Percentiles rank a stretch among this genome's conserved stretches.
Evolutionary conservation across 2,113 vertebrate genomes (phyloP).

Genomic region (Erythrocebus patas): DNA sequence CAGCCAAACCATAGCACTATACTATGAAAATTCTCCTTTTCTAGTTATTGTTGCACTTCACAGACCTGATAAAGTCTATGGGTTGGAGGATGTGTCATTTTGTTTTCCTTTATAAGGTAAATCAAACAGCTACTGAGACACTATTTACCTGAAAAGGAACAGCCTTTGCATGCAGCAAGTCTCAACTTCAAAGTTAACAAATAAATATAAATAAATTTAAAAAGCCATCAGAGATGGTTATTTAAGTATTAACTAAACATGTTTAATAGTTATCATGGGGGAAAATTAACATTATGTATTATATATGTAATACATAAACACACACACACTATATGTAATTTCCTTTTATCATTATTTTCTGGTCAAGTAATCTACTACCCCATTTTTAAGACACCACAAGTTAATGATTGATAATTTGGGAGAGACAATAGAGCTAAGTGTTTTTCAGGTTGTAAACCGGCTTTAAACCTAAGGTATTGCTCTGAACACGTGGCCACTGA

Average conservation of each 20-base stretch:
- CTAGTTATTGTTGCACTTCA: neutral
- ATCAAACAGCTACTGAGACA: neutral
- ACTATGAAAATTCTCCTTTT: neutral
- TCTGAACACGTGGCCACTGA: constrained; percentile 50
- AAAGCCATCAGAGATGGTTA: neutral
- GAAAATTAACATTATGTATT: neutral
- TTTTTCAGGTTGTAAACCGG: constrained; percentile 45
- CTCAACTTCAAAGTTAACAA: neutral
- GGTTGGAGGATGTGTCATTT: neutral
- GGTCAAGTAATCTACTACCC: neutral
- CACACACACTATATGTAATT: neutral
- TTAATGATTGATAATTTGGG: neutral
- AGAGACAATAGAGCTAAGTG: neutral
- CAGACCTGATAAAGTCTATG: neutral
- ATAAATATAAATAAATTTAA: neutral
- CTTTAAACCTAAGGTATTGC: constrained; percentile 61
- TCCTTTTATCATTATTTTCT: neutral
- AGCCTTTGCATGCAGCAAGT: neutral
- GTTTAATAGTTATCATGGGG: neutral
- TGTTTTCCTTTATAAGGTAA: neutral
- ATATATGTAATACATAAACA: neutral
- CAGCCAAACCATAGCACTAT: neutral
- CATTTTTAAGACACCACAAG: neutral
- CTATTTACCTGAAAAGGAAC: neutral
- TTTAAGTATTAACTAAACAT: neutral